A percentile compares a stretch with the other conserved stretches of the same genome.
Evolutionary conservation across 2,888 invertebrate species (phyloP).

Genomic region (Drosophila histrio): DNA sequence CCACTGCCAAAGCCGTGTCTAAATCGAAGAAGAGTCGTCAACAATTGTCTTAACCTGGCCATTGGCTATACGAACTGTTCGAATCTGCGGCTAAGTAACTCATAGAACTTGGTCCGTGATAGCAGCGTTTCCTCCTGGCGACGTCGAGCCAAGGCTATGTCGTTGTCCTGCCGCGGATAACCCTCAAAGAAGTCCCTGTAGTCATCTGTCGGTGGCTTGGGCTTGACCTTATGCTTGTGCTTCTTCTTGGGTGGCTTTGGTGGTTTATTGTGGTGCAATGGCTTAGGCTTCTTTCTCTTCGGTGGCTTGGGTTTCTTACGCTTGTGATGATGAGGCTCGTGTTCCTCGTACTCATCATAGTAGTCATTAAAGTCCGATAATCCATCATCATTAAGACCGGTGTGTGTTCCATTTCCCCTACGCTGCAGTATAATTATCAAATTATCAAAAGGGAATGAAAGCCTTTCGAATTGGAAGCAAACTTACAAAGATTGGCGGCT

Average conservation of each 20-base stretch:
- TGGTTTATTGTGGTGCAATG: constrained; percentile 1
- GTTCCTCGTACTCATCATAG: constrained; percentile 42
- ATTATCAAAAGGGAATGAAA: background rate
- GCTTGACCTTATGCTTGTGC: constrained; percentile 31
- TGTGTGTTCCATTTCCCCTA: constrained; percentile 42
- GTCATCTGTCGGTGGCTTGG: constrained; percentile 29
- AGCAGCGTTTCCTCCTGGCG: constrained; percentile 49
- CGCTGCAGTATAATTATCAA: constrained; percentile 18
- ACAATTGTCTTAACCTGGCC: background rate
- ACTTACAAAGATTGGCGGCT: constrained; percentile 70
- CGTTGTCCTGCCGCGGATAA: constrained; percentile 32
- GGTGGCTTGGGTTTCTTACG: constrained; percentile 19
- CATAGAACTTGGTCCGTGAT: constrained; percentile 69
- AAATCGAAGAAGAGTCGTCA: background rate
- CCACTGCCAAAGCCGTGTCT: constrained; percentile 82
- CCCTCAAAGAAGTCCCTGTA: constrained; percentile 63
- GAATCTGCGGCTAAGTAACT: constrained; percentile 60
- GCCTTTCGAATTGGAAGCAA: background rate
- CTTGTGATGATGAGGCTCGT: constrained; percentile 23
- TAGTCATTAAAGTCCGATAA: constrained; percentile 27
- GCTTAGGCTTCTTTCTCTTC: constrained; percentile 28
- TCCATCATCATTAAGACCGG: background rate
- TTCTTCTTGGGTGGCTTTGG: constrained; percentile 26
- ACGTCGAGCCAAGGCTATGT: constrained; percentile 6
- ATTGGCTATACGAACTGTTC: constrained; percentile 52